A percentile compares a stretch with the other conserved stretches of the same genome.
Evolutionary conservation across 2,888 invertebrate species (phyloP).

Genomic region (Aelia acuminata): DNA sequence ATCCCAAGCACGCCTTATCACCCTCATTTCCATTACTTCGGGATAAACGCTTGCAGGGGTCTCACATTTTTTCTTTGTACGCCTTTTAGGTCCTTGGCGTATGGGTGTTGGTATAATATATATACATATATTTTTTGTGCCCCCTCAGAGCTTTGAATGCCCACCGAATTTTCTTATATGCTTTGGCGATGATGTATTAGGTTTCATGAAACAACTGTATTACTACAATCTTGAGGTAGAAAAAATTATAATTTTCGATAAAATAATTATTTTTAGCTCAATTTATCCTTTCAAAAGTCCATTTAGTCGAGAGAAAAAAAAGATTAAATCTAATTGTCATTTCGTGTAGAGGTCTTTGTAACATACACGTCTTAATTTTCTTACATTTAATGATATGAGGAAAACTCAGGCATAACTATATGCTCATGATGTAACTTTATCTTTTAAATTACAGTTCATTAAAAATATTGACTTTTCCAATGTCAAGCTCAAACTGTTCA

Average conservation of each 20-base stretch:
- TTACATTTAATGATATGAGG: too few relatives aligned
- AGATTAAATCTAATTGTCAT: not conserved
- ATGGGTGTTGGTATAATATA: not conserved
- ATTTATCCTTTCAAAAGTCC: too few relatives aligned
- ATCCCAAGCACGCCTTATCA: not conserved
- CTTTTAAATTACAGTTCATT: too few relatives aligned
- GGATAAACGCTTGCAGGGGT: not conserved
- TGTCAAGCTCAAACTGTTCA: too few relatives aligned
- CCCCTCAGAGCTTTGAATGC: not conserved
- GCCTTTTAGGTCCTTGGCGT: not conserved
- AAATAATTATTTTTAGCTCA: too few relatives aligned
- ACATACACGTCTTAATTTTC: too few relatives aligned
- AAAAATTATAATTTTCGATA: too few relatives aligned
- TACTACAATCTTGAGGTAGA: not conserved
- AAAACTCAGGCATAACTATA: too few relatives aligned
- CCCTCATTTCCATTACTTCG: conserved; percentile 4
- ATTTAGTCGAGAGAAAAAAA: not conserved
- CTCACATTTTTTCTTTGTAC: not conserved
- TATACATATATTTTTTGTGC: not conserved
- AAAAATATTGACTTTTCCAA: too few relatives aligned
- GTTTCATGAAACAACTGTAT: not conserved
- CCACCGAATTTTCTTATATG: not conserved
- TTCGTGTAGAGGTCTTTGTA: not conserved
- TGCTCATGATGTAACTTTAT: too few relatives aligned
- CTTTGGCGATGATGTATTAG: not conserved